Evolutionary conservation across 1,140 invertebrate genomes (phyloP), one percentile per base, ranked within the genome.

Genomic region (Orchesella cincta): DNA sequence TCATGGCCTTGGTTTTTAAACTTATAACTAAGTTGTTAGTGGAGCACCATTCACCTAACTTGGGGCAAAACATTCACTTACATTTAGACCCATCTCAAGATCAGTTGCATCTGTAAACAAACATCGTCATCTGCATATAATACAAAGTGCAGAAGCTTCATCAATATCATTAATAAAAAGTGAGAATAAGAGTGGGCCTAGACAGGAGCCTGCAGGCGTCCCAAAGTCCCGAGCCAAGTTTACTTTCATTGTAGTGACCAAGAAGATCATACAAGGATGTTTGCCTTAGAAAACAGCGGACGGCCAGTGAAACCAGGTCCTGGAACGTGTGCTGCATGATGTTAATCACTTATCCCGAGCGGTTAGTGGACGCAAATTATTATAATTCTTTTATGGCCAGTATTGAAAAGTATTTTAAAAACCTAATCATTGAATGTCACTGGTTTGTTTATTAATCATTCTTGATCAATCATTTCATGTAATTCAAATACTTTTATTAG

Each of bases 281-380:
- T 88, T 72, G n/a, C 33, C 0, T 16, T 76, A 20, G 52, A 52
- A n/a, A 29, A 54, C 26, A 57, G 31, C 20, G n/a, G n/a, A n/a
- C 14, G 76, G 20, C 26, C 62, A 8, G 0, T 35, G 16, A 90
- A 90, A 83, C 89, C 90, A 1, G 84, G 85, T n/a, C 88, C 90
- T 54, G 90, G 90, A 31, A 89, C 88, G 3, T 84, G 90, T 29
- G 85, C 90, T 0, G 90, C n/a, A 90, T 82, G 85, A 87, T 73
- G 85, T 85, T 1, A n/a, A 85, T 90, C 18, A 90, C 89, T 2
- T 81, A 87, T 12, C 85, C 84, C 33, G 86, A 89, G 36, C 83
- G 86, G 88, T 89, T n/a, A n/a, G n/a, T n/a, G n/a, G n/a, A n/a
- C n/a, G n/a, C n/a, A n/a, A n/a, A n/a, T n/a, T n/a, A n/a, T n/a